Evolutionary conservation across 2,888 invertebrate genomes (phyloP), one percentile per base, ranked within the genome.

Genomic region (Diachrysia chrysitis): DNA sequence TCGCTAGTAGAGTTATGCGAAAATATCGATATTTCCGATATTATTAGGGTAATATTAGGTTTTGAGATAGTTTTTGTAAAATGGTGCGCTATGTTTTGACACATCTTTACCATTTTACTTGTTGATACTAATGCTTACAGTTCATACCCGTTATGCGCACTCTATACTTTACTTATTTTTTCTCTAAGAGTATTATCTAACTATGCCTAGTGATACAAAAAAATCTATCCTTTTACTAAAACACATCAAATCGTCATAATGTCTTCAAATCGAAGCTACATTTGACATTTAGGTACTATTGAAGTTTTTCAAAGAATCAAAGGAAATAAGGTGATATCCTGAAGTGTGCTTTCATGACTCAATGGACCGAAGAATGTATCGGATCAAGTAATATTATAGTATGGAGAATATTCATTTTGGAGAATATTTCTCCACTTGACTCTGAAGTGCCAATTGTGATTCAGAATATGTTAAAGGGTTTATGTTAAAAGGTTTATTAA

Each of bases 271-370:
- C 76, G 71, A 71, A 66, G 69, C 54, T 62, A 61, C 62, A 46
- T 61, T 51, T 63, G 65, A 65, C 64, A 51, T 60, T 58, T n/a
- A n/a, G 59, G n/a, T n/a, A n/a, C 63, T 57, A 74, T 82, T 68
- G 73, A 67, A 37, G 71, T 51, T 63, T 63, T 46, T 63, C 61
- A 78, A 82, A 80, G 64, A 69, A 60, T 62, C 42, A 29, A 29
- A 63, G 81, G 83, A 81, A 77, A 78, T 79, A 60, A 58, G 71
- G 61, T 54, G 65, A 80, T 73, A 67, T 78, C 82, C 80, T 69
- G 21, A 32, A 59, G 72, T 69, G 69, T 48, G 64, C 61, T 55
- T 77, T 63, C 55, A 55, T 64, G 55, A 48, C n/a, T 29, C 35
- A 46, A 48, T 46, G 2, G 17, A 55, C 25, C 12, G 16, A 14